Evolutionary conservation across 2,888 invertebrate genomes (phyloP), one percentile per base, ranked within the genome.

Genomic region (Xestoiulus laeticollis): DNA sequence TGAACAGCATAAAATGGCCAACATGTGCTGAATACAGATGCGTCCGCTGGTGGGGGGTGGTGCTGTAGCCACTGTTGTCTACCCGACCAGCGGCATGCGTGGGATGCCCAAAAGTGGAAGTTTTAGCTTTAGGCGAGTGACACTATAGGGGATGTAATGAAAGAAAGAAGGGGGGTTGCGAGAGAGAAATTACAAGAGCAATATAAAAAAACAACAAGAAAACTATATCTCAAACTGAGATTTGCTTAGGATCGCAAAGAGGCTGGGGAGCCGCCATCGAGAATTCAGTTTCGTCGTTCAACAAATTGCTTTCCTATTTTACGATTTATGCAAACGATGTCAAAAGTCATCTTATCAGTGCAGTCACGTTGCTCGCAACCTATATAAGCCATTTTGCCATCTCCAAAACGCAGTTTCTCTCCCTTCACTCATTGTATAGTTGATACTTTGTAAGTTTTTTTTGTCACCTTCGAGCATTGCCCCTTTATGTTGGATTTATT

Each of bases 221-320:
- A 68, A 68, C 68, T 68, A 68, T 68, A 68, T 68, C 68, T 68
- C 68, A 68, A 68, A 68, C 68, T 68, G 68, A 68, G 68, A 68
- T 68, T 68, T 68, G 68, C 68, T 68, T 68, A 68, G 68, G 68
- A 68, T 26, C 68, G 22, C 26, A 22, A 22, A 68, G 68, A 68
- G 68, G 68, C 68, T 68, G 22, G 68, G 68, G 68, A 68, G 68
- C 68, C 68, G 68, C 68, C 68, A 68, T 68, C 68, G 68, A 68
- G 68, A 68, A 68, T 68, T 68, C 68, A 68, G 68, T 68, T 68
- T 68, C 68, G 68, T 68, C 68, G 68, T 68, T 68, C 68, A 68
- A 68, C 68, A 68, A 68, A 68, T 68, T 68, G 68, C 68, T 68
- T 68, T 68, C 68, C 68, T 68, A 68, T 68, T 68, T 68, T 68